phyloP scores from a whole-genome alignment of 2,888 invertebrate genomes.

The Caenorhabditis sinica region DNA sequence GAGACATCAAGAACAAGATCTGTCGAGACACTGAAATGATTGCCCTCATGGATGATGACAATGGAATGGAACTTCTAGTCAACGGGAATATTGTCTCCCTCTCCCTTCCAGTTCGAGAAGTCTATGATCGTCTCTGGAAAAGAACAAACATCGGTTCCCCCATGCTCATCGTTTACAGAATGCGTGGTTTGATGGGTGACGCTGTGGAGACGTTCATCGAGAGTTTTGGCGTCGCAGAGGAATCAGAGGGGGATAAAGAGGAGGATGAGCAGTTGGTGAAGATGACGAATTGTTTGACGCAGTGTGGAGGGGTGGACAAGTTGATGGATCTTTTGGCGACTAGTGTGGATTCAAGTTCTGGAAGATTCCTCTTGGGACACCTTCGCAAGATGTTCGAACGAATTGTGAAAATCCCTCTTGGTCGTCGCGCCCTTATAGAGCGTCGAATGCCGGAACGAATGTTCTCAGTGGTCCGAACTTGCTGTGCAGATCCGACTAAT shows the following conservation, averaged over 20 bases:
- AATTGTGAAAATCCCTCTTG: conserved; percentile 87
- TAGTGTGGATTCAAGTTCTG: conserved; percentile 44
- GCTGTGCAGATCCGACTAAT: conserved; percentile 57
- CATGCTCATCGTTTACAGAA: conserved; percentile 97
- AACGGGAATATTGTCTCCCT: conserved; percentile 98
- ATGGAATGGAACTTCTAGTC: conserved; percentile 97
- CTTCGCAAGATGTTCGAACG: conserved; percentile 93
- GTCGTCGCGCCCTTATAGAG: conserved; percentile 86
- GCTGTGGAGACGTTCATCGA: conserved; percentile 95
- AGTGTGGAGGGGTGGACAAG: conserved; percentile 89
- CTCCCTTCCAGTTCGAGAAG: conserved; percentile 92
- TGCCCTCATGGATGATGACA: conserved; percentile 97
- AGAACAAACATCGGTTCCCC: conserved; percentile 90
- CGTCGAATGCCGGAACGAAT: conserved; percentile 84
- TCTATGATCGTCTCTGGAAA: conserved; percentile 89
- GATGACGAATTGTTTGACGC: conserved; percentile 91
- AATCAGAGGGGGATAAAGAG: conserved; percentile 88
- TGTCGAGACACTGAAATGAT: conserved; percentile 93
- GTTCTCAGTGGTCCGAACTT: conserved; percentile 50
- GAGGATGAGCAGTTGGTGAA: conserved; percentile 96
- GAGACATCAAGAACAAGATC: conserved; percentile 96
- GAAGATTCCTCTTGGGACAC: conserved; percentile 86
- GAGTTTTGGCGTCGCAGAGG: conserved; percentile 39
- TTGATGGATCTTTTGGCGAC: conserved; percentile 82
- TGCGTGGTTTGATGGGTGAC: conserved; percentile 97